These are phyloP conservation scores for Sicus ferrugineus DNA, from an alignment of 2,888 invertebrate genomes.

Conservation along the genomic window DNA sequence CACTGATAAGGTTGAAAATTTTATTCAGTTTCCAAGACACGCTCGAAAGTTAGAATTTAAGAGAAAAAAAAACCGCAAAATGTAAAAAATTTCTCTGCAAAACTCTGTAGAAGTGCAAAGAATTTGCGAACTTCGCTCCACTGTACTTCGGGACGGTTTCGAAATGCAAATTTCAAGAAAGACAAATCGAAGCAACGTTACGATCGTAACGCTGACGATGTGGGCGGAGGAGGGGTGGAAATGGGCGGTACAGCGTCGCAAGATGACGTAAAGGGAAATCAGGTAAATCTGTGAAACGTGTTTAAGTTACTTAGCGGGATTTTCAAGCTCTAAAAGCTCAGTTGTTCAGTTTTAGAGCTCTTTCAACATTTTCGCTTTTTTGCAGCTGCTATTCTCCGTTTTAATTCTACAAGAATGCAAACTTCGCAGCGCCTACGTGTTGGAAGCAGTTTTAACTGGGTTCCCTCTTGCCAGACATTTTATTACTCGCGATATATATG, in stretches of 20 bases:
- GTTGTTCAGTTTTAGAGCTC: constrained; percentile 10
- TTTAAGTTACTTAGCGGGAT: constrained; percentile 59
- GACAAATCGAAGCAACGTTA: background rate
- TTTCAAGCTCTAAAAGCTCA: constrained; percentile 46
- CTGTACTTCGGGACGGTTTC: constrained; percentile 1
- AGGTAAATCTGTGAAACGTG: constrained; percentile 59
- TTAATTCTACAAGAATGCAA: constrained; percentile 40
- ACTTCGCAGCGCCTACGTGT: constrained; percentile 59
- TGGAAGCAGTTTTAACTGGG: background rate
- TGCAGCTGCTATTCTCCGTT: background rate
- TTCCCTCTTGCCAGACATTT: too few relatives aligned
- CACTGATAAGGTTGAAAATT: background rate
- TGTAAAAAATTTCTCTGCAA: background rate
- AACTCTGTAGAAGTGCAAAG: background rate
- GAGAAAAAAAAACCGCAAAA: background rate
- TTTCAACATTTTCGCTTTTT: background rate
- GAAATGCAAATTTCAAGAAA: constrained; percentile 9
- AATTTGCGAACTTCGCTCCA: background rate
- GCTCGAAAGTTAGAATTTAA: background rate
- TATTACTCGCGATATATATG: too few relatives aligned
- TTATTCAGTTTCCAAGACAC: constrained; percentile 2
- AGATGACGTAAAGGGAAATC: constrained; percentile 37
- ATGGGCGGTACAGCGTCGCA: background rate
- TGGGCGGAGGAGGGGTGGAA: background rate
- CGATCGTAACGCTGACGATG: background rate